phyloP scores from a whole-genome alignment of 2,888 invertebrate genomes.

The Drosophila borborema region DNA sequence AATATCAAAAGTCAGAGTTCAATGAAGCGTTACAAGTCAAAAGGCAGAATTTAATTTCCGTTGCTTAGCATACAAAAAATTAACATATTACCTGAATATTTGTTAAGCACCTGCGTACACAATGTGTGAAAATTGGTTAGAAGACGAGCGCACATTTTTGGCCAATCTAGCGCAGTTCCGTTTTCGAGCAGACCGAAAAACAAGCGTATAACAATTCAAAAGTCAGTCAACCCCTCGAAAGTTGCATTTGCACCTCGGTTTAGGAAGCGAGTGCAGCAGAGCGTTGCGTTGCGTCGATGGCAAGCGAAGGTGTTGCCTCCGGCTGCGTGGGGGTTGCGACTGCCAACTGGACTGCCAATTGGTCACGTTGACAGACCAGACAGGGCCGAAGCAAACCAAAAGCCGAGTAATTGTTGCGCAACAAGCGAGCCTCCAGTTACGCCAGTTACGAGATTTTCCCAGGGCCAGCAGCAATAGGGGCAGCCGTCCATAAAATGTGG shows the following conservation, averaged over 20 bases:
- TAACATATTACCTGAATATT: slow-evolving; percentile 49
- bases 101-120: slow-evolving; percentile 55
- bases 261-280: slow-evolving; percentile 48
- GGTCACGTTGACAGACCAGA: slow-evolving; percentile 5
- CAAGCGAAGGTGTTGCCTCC: slow-evolving; percentile 40
- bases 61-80: slow-evolving; percentile 40
- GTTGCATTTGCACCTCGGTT: slow-evolving; percentile 9
- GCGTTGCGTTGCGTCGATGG: slow-evolving; percentile 55
- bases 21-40: slow-evolving; percentile 31
- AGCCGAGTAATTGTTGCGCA: slow-evolving; percentile 55
- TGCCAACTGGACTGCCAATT: slow-evolving; percentile 25
- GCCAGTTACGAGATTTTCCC: slow-evolving; percentile 72
- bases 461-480: slow-evolving; percentile 27
- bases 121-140: slow-evolving; percentile 72
- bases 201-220: slow-evolving; percentile 46
- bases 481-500: slow-evolving; percentile 70
- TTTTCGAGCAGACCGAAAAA: slow-evolving; percentile 40
- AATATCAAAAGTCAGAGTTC: background rate
- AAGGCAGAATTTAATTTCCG: slow-evolving; percentile 50
- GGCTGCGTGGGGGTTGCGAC: slow-evolving; percentile 51
- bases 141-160: slow-evolving; percentile 44
- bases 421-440: slow-evolving; percentile 49
- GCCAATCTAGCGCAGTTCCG: slow-evolving; percentile 75
- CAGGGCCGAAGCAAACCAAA: slow-evolving; percentile 17
- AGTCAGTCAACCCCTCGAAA: slow-evolving; percentile 36